These are phyloP conservation scores for Eupithecia vulgata DNA, from an alignment of 2,888 invertebrate species.

Conservation along the genomic window DNA sequence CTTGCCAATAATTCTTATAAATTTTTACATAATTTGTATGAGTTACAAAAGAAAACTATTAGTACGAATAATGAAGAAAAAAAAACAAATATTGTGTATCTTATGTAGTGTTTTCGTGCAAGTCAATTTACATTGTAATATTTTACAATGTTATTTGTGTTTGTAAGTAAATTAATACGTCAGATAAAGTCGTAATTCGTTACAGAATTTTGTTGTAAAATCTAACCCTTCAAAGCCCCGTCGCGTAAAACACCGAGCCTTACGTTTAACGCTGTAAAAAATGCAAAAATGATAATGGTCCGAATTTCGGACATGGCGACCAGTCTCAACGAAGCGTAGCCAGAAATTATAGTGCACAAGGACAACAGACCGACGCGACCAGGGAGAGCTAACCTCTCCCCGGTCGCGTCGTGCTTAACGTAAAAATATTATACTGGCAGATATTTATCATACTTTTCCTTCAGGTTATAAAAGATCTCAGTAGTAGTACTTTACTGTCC, in stretches of 20 bases:
- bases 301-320: too few species aligned
- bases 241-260: neutral
- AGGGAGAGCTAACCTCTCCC: too few species aligned
- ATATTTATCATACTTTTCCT: slow-evolving; percentile 6
- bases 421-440: neutral
- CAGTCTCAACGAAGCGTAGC: neutral
- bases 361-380: too few species aligned
- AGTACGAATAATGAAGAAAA: too few species aligned
- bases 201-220: neutral
- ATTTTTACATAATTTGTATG: too few species aligned
- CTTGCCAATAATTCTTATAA: too few species aligned
- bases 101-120: too few species aligned
- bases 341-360: too few species aligned
- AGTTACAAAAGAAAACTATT: neutral
- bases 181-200: neutral
- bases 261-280: neutral
- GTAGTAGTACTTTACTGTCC: slow-evolving; percentile 28
- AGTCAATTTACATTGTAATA: too few species aligned
- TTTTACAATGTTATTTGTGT: neutral
- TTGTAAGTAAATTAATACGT: neutral
- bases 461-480: slow-evolving; percentile 40
- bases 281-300: too few species aligned
- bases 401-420: too few species aligned
- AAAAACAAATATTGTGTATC: too few species aligned
- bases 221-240: neutral